Evolutionary conservation across 1,140 invertebrate species (phyloP).

Genomic region (Saccostrea glomerata): DNA sequence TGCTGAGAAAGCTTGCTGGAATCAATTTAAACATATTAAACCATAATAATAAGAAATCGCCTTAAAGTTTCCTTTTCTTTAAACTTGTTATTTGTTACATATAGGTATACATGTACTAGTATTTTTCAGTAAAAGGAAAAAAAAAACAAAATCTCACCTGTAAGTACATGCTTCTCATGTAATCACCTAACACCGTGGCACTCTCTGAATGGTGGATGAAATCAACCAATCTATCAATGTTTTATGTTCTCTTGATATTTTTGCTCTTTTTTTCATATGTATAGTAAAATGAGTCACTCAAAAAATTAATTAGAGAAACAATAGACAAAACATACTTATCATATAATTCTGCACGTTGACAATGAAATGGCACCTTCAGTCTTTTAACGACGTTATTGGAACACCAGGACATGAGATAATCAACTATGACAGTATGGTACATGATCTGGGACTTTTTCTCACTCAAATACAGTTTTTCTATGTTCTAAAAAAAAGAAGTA

Average conservation of each 20-base stretch:
- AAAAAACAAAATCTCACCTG: neutral
- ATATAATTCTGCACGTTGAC: neutral
- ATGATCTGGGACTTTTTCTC: neutral
- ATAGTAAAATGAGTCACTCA: too few species aligned
- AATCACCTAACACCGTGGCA: neutral
- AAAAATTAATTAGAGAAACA: too few species aligned
- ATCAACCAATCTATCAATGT: neutral
- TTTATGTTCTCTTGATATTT: neutral
- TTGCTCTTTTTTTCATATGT: too few species aligned
- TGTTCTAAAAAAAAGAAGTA: neutral
- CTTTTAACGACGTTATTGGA: neutral
- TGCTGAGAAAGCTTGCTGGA: too few species aligned
- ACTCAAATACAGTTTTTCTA: neutral
- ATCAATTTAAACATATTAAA: too few species aligned
- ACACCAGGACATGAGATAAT: conserved; percentile 1
- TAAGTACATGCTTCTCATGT: neutral
- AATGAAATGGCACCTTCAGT: neutral
- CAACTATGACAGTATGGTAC: conserved; percentile 3
- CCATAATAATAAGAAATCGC: too few species aligned
- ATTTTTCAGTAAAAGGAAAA: too few species aligned
- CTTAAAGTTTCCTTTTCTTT: too few species aligned
- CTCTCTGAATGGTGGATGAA: conserved; percentile 1
- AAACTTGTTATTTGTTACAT: too few species aligned
- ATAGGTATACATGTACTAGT: too few species aligned
- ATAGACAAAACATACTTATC: neutral